phyloP scores from a whole-genome alignment of 2,888 invertebrate species.

The Xylota sylvarum region DNA sequence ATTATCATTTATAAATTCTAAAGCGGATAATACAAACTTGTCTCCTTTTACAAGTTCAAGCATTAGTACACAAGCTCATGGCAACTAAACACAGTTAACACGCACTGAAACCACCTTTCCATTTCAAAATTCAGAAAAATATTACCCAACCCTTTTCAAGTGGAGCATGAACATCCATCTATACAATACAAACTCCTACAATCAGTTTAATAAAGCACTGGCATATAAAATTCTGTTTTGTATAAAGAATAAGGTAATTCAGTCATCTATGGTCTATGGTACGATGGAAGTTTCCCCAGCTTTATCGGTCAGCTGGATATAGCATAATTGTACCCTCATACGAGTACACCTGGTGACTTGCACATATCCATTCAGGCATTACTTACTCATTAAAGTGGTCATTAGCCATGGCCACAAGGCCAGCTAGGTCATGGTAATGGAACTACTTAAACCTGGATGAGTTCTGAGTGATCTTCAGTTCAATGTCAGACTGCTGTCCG shows the following conservation, averaged over 20 bases:
- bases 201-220: background rate
- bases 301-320: slow-evolving; percentile 54
- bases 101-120: slow-evolving; percentile 52
- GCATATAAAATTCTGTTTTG: slow-evolving; percentile 18
- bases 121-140: slow-evolving; percentile 54
- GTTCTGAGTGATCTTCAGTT: slow-evolving; percentile 55
- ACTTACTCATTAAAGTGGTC: slow-evolving; percentile 57
- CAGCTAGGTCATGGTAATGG: slow-evolving; percentile 58
- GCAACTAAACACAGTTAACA: background rate
- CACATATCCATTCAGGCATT: slow-evolving; percentile 59
- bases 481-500: slow-evolving; percentile 45
- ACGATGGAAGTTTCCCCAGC: slow-evolving; percentile 15
- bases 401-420: slow-evolving; percentile 57
- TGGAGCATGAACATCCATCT: slow-evolving; percentile 27
- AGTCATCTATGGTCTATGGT: background rate
- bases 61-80: background rate
- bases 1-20: no score
- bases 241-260: background rate
- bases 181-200: slow-evolving; percentile 1
- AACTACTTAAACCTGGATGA: slow-evolving; percentile 63
- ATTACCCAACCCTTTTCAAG: slow-evolving; percentile 25
- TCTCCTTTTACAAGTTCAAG: background rate
- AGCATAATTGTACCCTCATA: slow-evolving; percentile 52
- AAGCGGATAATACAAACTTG: no score
- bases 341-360: slow-evolving; percentile 35